Base-by-base conservation (phyloP, 2,113 vertebrate species). In the Chinchilla lanigera region DNA sequence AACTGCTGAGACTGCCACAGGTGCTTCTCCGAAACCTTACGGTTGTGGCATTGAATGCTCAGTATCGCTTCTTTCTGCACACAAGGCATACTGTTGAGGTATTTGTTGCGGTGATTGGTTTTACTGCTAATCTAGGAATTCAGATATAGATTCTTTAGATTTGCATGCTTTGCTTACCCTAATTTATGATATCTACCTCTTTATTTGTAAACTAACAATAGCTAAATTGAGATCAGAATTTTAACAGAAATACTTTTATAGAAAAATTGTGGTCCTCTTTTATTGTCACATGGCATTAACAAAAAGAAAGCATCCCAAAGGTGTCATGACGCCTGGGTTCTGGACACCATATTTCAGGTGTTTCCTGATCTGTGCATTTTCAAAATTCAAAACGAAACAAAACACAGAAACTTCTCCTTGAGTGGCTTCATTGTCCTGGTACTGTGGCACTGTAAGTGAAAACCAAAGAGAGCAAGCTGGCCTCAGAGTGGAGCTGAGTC, bases 21-120 rank as follows among this genome's bases (percentile, higher is more conserved):
- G 99, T 99, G 99, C 99, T 98, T 99, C 99, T 99, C 99, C 99
- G 99, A 99, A 99, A 99, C 99, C 99, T 99, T 99, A 99, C 99
- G 99, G 99, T 99, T 99, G 99, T 99, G 99, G 99, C 99, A 99
- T 99, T 99, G 99, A 99, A 99, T 99, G 99, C 99, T 99, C 99
- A 99, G 99, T 99, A 99, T 99, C 99, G 99, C 99, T 99, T 99
- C 99, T 99, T 99, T 99, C 99, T 99, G 99, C 99, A 99, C 99
- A 99, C 99, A 99, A 99, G 99, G 99, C 99, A 99, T 99, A 99
- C 99, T 99, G 99, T 99, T 99, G 99, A 99, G 99, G 99, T 99
- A 99, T 99, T 99, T 99, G 99, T 99, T 99, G 99, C 99, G 99
- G 99, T 99, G 99, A 99, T 99, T 99, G 99, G 99, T 99, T 99